phyloP scores from a whole-genome alignment of 2,113 vertebrate genomes.

The Chrysochloris asiatica region DNA sequence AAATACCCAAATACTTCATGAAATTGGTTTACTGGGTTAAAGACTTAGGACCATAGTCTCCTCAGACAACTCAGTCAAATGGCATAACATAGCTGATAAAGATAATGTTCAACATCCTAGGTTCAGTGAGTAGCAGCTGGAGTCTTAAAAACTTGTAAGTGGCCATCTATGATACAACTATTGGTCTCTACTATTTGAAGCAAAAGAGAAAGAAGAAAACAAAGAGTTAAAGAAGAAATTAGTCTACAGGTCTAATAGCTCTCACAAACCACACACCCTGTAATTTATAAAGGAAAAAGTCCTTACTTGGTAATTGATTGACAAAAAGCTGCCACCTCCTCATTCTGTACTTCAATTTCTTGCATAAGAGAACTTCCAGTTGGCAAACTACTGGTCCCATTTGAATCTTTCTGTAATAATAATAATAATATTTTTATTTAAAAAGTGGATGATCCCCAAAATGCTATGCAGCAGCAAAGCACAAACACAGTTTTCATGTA shows the following conservation, averaged over 20 bases:
- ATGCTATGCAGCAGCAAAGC: background rate
- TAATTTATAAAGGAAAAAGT: slow-evolving; percentile 63
- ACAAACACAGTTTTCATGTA: slow-evolving; percentile 55
- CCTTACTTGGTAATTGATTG: slow-evolving; percentile 92
- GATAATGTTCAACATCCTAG: background rate
- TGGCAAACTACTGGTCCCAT: slow-evolving; percentile 87
- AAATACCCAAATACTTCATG: background rate
- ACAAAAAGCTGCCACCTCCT: slow-evolving; percentile 94
- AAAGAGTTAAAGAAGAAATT: too few species aligned
- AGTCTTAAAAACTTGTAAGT: too few species aligned
- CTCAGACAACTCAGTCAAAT: background rate
- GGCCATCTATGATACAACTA: too few species aligned
- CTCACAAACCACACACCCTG: background rate
- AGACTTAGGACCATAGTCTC: background rate
- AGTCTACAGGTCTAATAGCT: too few species aligned
- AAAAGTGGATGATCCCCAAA: slow-evolving; percentile 62
- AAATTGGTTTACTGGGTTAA: background rate
- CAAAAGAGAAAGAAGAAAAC: too few species aligned
- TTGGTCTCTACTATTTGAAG: too few species aligned
- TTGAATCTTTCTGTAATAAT: slow-evolving; percentile 87
- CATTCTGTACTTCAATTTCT: slow-evolving; percentile 90
- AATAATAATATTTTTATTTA: slow-evolving; percentile 73
- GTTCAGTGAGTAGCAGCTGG: background rate
- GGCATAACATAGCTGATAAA: background rate
- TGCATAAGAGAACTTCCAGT: slow-evolving; percentile 86